A percentile compares a stretch with the other conserved stretches of the same genome.
Evolutionary conservation across 2,113 vertebrate species (phyloP).

Genomic region (Rafetus swinhoei): DNA sequence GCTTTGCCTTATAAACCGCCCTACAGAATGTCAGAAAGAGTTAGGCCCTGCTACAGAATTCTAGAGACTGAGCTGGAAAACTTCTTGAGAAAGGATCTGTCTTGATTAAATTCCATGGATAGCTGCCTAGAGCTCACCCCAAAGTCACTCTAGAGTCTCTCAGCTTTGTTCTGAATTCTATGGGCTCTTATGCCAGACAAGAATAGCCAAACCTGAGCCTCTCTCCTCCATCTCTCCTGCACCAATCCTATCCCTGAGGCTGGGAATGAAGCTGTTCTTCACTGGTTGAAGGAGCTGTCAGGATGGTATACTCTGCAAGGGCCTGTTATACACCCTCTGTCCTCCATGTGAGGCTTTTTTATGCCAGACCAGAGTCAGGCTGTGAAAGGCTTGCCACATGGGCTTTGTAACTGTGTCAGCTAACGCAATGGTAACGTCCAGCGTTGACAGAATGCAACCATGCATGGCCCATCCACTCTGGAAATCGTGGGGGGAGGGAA

Average conservation of each 20-base stretch:
- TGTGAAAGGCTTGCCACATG: not conserved
- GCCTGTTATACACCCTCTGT: not conserved
- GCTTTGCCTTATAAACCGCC: not conserved
- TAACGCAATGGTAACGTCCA: not conserved
- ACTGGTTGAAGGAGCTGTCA: not conserved
- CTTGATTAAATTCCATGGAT: too few relatives aligned
- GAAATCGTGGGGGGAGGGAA: not conserved
- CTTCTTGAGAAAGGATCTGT: too few relatives aligned
- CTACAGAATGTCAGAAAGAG: not conserved
- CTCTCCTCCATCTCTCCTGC: not conserved
- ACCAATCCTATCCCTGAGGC: too few relatives aligned
- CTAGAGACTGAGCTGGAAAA: too few relatives aligned
- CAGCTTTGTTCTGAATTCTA: too few relatives aligned
- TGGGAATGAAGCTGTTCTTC: not conserved
- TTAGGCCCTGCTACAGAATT: too few relatives aligned
- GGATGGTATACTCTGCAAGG: not conserved
- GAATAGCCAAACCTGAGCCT: not conserved
- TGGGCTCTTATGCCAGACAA: not conserved
- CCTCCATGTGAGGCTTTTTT: not conserved
- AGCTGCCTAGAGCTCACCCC: too few relatives aligned
- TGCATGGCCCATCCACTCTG: not conserved
- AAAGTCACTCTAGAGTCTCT: too few relatives aligned
- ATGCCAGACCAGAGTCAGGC: not conserved
- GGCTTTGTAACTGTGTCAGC: not conserved
- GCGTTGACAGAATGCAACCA: not conserved